These are phyloP conservation scores for Crotalus viridis DNA, from an alignment of 2,113 vertebrate species.

Conservation along the genomic window DNA sequence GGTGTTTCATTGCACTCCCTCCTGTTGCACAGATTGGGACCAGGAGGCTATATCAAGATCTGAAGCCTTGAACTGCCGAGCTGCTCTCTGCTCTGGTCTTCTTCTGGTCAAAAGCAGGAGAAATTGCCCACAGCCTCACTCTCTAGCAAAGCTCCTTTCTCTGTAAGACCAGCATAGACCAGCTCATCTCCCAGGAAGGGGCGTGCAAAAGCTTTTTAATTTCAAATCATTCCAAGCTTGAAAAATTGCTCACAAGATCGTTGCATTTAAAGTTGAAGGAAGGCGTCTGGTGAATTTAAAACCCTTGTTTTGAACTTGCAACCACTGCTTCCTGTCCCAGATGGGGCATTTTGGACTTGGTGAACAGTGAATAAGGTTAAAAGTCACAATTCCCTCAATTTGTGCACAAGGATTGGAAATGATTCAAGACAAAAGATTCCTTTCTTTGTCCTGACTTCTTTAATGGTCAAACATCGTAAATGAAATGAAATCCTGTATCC, in stretches of 20 bases:
- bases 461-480: background rate
- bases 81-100: background rate
- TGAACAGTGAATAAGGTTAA: background rate
- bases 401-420: background rate
- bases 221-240: background rate
- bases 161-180: background rate
- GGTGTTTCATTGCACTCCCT: background rate
- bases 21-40: background rate
- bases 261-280: background rate
- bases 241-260: background rate
- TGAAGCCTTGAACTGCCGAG: background rate
- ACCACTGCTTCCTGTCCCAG: background rate
- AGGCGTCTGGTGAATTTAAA: background rate
- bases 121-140: background rate
- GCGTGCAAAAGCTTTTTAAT: background rate
- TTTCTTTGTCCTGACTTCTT: background rate
- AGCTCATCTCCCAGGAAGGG: background rate
- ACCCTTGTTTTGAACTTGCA: background rate
- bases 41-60: background rate
- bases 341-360: background rate
- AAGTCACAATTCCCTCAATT: background rate
- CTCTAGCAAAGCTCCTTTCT: background rate
- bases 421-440: background rate
- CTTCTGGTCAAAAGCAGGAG: background rate
- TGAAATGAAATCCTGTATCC: background rate